Evolutionary conservation across 92 coral and sea anemone genomes (phyloP).

Genomic region (Palythoa heliodiscus): DNA sequence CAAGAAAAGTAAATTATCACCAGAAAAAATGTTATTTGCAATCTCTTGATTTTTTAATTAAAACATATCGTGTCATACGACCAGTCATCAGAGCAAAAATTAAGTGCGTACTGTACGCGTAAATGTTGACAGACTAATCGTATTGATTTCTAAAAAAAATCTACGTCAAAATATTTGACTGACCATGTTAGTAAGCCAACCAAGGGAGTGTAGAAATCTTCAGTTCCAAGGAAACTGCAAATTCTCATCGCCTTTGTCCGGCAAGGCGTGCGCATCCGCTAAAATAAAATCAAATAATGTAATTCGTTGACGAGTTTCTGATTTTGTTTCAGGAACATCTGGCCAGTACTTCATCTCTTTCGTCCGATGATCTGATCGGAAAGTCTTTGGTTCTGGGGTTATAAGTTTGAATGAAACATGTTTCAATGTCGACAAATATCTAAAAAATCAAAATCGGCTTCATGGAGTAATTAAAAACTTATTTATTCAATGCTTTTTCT

Average conservation of each 20-base stretch:
- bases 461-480: not conserved
- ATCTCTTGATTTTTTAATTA: too few relatives aligned
- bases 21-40: too few relatives aligned
- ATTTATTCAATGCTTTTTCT: not conserved
- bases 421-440: not conserved
- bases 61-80: too few relatives aligned
- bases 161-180: conserved; percentile 1
- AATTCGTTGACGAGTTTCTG: not conserved
- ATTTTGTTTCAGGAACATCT: not conserved
- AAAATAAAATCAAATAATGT: not conserved
- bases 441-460: not conserved
- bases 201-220: conserved; percentile 89
- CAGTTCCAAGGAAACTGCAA: conserved; percentile 95
- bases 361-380: not conserved
- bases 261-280: conserved; percentile 93
- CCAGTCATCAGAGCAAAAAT: too few relatives aligned
- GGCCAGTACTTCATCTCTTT: not conserved
- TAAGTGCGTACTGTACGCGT: not conserved
- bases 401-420: not conserved
- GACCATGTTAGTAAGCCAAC: conserved; percentile 89
- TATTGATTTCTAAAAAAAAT: not conserved
- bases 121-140: not conserved
- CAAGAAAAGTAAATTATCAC: too few relatives aligned
- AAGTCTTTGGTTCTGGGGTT: not conserved
- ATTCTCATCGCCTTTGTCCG: conserved; percentile 79